Percentiles rank a stretch among this genome's conserved stretches.
These are phyloP conservation scores for Micrasema longulum DNA, from an alignment of 1,140 invertebrate species.

Conservation along the genomic window DNA sequence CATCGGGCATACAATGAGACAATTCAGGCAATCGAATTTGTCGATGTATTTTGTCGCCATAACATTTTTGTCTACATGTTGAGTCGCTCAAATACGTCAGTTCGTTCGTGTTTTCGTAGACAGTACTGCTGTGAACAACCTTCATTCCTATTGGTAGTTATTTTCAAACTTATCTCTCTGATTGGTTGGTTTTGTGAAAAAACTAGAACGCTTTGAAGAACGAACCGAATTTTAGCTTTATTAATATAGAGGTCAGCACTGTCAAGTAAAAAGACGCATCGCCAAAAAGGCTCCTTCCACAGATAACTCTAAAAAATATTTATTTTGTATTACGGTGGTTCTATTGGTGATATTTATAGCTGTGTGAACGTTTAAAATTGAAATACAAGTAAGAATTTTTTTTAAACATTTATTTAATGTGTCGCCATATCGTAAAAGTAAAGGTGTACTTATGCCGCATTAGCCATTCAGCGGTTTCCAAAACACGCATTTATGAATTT, in stretches of 20 bases:
- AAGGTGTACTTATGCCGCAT: no score
- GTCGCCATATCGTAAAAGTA: slow-evolving; percentile 20
- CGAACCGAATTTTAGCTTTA: slow-evolving; percentile 24
- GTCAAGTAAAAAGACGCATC: slow-evolving; percentile 42
- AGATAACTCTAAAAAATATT: slow-evolving; percentile 35
- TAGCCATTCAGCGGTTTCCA: neutral
- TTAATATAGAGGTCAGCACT: slow-evolving; percentile 45
- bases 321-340: slow-evolving; percentile 17
- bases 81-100: slow-evolving; percentile 29
- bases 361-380: slow-evolving; percentile 32
- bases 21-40: slow-evolving; percentile 9
- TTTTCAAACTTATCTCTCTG: neutral
- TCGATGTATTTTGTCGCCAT: slow-evolving; percentile 32
- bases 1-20: no score
- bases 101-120: slow-evolving; percentile 31
- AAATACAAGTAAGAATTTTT: slow-evolving; percentile 24
- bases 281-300: slow-evolving; percentile 13
- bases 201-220: neutral
- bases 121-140: neutral
- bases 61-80: slow-evolving; percentile 7
- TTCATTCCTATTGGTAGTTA: slow-evolving; percentile 13
- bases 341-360: slow-evolving; percentile 32
- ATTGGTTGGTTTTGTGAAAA: slow-evolving; percentile 21
- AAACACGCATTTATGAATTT: neutral
- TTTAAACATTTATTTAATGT: slow-evolving; percentile 18